Evolutionary conservation across 2,113 vertebrate species (phyloP).

Genomic region (Daubentonia madagascariensis): DNA sequence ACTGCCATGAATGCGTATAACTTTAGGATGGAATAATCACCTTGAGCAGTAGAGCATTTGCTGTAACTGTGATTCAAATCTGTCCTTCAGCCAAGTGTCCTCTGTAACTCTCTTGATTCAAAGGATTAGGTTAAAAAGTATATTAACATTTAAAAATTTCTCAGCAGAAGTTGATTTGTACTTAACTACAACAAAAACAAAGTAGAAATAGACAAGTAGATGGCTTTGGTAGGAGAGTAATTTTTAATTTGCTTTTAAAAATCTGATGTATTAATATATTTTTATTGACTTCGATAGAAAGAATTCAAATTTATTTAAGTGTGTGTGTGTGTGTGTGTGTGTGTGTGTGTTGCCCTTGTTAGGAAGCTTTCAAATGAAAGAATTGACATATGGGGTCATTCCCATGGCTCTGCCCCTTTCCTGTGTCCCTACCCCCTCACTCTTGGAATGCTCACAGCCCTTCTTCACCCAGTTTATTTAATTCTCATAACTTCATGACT

Average conservation of each 20-base stretch:
- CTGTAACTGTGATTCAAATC: neutral
- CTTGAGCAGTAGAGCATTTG: neutral
- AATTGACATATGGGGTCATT: neutral
- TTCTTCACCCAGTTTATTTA: neutral
- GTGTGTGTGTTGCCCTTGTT: neutral
- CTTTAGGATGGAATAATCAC: neutral
- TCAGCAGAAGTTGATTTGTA: neutral
- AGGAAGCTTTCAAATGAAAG: neutral
- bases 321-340: too few relatives aligned
- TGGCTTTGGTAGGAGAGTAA: neutral
- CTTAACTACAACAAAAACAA: neutral
- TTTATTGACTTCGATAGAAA: neutral
- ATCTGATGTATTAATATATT: neutral
- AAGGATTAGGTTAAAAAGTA: neutral
- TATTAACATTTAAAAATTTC: neutral
- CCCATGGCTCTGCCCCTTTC: neutral
- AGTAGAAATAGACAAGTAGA: neutral
- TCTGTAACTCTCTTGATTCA: neutral
- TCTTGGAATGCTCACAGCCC: too few relatives aligned
- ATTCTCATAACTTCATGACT: neutral
- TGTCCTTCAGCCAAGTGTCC: neutral
- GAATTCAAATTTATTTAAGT: neutral
- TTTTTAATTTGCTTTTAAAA: constrained; percentile 30
- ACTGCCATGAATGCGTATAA: neutral
- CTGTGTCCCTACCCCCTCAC: neutral